These are phyloP conservation scores for Silurus lanzhouensis DNA, from an alignment of 2,797 vertebrate species.

Conservation along the genomic window DNA sequence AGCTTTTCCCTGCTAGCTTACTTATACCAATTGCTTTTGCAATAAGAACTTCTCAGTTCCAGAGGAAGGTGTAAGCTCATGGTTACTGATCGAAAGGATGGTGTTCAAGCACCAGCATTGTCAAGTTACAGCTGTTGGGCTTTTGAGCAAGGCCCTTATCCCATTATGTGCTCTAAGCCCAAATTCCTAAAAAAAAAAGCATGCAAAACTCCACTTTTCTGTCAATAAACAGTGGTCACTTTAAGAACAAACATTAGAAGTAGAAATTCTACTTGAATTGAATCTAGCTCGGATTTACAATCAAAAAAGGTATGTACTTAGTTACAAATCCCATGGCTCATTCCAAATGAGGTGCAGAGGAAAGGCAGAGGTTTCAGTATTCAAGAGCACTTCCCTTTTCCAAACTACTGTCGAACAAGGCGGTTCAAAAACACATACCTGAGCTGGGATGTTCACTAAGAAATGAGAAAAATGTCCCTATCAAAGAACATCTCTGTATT, in stretches of 20 bases:
- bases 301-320: background rate
- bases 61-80: background rate
- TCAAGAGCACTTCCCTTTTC: slow-evolving; percentile 34
- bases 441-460: background rate
- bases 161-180: too few relatives aligned
- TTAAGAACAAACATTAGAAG: background rate
- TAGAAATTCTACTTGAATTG: background rate
- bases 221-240: background rate
- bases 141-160: too few relatives aligned
- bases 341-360: slow-evolving; percentile 16
- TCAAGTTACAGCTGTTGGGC: too few relatives aligned
- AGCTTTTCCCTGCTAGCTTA: background rate
- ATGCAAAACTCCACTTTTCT: background rate
- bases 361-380: slow-evolving; percentile 9
- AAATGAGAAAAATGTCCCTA: slow-evolving; percentile 19
- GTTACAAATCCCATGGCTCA: background rate
- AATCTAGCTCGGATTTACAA: background rate
- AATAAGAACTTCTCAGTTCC: background rate
- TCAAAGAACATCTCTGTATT: slow-evolving; percentile 8
- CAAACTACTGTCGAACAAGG: slow-evolving; percentile 32
- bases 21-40: background rate
- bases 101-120: too few relatives aligned
- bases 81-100: too few relatives aligned
- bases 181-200: background rate
- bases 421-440: slow-evolving; percentile 10